Conservation (phyloP, 2,113 vertebrate species). For the Anser cygnoides region DNA sequence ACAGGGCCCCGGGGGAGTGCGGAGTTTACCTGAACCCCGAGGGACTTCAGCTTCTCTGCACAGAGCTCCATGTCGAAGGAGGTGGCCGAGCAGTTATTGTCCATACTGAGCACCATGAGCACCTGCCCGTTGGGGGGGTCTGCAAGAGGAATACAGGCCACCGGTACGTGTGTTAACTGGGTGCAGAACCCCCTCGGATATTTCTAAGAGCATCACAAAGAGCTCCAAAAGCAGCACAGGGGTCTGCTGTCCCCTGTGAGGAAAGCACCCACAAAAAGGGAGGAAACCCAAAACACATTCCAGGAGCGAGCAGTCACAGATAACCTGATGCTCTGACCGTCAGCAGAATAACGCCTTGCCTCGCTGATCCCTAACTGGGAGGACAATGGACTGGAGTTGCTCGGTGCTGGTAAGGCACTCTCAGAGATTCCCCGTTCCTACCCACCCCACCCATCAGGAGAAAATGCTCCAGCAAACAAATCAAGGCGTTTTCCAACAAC, state of each 20-base stretch:
- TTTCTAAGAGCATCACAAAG: not conserved
- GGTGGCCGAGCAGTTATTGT: constrained; percentile 57
- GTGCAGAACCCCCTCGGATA: not conserved
- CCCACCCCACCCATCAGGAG: not conserved
- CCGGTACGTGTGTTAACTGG: rapidly evolving
- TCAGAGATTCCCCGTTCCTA: not conserved
- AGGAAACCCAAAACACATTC: not conserved
- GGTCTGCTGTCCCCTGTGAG: not conserved
- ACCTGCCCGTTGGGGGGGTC: constrained; percentile 71
- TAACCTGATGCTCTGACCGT: not conserved
- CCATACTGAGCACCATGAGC: constrained; percentile 70
- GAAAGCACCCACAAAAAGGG: not conserved
- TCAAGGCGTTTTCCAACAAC: not conserved
- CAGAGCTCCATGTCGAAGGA: constrained; percentile 68
- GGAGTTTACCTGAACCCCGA: constrained; percentile 76
- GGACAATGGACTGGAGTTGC: not conserved
- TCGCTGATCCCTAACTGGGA: not conserved
- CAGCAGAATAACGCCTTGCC: not conserved
- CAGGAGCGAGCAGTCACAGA: not conserved
- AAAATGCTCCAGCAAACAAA: not conserved
- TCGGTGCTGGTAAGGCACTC: rapidly evolving
- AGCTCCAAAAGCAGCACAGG: not conserved
- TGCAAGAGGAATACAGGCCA: constrained; percentile 32
- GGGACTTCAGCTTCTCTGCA: constrained; percentile 65
- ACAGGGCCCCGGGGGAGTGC: not conserved